Evolutionary conservation across 2,113 vertebrate genomes (phyloP), one percentile per base, ranked within the genome.

Genomic region (Pteronura brasiliensis): DNA sequence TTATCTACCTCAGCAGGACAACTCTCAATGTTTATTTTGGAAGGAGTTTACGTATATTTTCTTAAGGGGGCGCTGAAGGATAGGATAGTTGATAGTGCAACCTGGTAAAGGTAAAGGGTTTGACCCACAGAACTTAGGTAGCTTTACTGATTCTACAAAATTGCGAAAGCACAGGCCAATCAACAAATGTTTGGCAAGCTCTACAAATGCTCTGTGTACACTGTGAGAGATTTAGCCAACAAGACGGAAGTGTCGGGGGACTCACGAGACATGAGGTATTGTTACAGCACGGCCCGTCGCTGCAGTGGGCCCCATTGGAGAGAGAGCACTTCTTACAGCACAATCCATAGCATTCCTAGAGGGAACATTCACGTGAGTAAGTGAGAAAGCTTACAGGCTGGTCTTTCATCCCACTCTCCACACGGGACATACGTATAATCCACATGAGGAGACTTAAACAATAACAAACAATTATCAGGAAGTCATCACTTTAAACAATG

Each of bases 321-420:
- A 99, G 99, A 55, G 99, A 99, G 79, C 99, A 99, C 95, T 99
- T 99, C 98, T 99, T 99, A 98, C 99, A 99, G 98, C 99, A 99
- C 63, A 99, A 98, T 85, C 99, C 99, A 49, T 99, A 99, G 98
- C 99, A 99, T 86, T 99, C 99, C 99, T 99, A 95, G 89, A 98
- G 74, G 97, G 97, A 98, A 98, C 11, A 98, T 92, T 15, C 21
- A 85, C 0, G 1, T 96, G 63, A 94, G n/a, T 1, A 0, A 94
- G 25, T 29, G 3, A 67, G 95, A 84, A 95, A 36, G 21, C 76
- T 72, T 59, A 4, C 27, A 91, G 9, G 59, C 79, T 15, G 49
- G 49, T 44, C 57, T 17, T 42, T 79, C 57, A 59, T 6, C 27
- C 49, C 21, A 17, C 84, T 94, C 86, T 47, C 44, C 96, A 90